phyloP scores from a whole-genome alignment of 2,888 invertebrate species.

The Chymomyza procnemis region DNA sequence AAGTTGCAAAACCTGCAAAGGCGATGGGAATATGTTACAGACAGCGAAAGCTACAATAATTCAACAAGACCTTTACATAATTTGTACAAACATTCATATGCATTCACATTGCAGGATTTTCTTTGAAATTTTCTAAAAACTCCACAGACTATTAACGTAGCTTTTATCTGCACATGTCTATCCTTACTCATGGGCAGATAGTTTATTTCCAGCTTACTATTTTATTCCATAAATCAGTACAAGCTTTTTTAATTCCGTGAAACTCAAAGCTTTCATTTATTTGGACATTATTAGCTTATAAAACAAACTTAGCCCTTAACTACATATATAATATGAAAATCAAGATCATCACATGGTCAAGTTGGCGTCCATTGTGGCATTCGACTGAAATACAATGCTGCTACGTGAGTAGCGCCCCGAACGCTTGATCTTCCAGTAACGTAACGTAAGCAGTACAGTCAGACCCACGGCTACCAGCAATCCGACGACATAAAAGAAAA shows the following conservation, averaged over 20 bases:
- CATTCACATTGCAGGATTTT: too few species aligned
- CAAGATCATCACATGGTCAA: constrained; percentile 36
- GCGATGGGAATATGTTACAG: too few species aligned
- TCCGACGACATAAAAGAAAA: constrained; percentile 58
- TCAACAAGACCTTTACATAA: too few species aligned
- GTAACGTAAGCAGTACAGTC: constrained; percentile 38
- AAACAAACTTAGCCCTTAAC: neutral
- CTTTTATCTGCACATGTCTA: too few species aligned
- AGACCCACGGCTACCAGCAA: constrained; percentile 37
- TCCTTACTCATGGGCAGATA: too few species aligned
- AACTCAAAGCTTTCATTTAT: neutral
- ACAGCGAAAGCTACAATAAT: too few species aligned
- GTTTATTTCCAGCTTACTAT: too few species aligned
- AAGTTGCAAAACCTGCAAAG: too few species aligned
- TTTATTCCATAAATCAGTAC: neutral
- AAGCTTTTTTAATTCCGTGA: neutral
- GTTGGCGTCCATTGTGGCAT: constrained; percentile 72
- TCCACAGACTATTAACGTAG: too few species aligned
- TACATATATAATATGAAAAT: neutral
- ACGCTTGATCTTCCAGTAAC: constrained; percentile 53
- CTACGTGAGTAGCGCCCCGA: constrained; percentile 66
- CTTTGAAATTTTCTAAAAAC: too few species aligned
- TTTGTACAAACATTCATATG: too few species aligned
- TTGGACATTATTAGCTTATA: neutral
- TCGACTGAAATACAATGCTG: constrained; percentile 76